These are phyloP conservation scores for Phoenicopterus ruber DNA, from an alignment of 2,113 vertebrate genomes.

Conservation along the genomic window DNA sequence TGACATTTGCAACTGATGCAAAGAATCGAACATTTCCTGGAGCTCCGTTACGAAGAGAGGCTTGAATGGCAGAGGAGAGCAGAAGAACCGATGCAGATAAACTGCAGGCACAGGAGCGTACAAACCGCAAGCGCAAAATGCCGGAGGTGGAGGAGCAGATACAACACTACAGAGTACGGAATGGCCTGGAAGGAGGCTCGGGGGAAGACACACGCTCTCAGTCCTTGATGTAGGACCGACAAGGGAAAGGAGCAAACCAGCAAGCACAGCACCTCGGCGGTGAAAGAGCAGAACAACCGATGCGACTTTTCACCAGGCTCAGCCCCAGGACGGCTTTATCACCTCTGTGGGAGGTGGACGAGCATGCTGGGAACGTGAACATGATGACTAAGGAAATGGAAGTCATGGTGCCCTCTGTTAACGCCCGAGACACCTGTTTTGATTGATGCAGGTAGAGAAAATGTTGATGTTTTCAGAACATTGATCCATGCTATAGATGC, in stretches of 20 bases:
- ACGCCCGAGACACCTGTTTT: neutral
- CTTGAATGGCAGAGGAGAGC: neutral
- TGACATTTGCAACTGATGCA: neutral
- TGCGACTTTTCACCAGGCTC: rapidly evolving
- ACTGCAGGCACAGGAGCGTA: neutral
- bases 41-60: neutral
- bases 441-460: neutral
- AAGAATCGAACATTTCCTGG: neutral
- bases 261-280: neutral
- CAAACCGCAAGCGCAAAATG: rapidly evolving
- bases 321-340: neutral
- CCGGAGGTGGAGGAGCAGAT: neutral
- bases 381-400: neutral
- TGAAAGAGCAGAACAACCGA: neutral
- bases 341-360: neutral
- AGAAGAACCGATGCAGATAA: neutral
- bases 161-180: rapidly evolving
- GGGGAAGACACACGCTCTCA: neutral
- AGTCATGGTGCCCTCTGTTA: neutral
- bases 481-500: rapidly evolving
- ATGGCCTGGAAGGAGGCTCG: neutral
- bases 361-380: neutral
- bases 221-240: neutral
- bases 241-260: neutral
- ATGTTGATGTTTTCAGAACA: neutral